Percentiles rank a stretch among this genome's conserved stretches.
These are phyloP conservation scores for Liposcelis brunnea DNA, from an alignment of 2,888 invertebrate genomes.

Conservation along the genomic window DNA sequence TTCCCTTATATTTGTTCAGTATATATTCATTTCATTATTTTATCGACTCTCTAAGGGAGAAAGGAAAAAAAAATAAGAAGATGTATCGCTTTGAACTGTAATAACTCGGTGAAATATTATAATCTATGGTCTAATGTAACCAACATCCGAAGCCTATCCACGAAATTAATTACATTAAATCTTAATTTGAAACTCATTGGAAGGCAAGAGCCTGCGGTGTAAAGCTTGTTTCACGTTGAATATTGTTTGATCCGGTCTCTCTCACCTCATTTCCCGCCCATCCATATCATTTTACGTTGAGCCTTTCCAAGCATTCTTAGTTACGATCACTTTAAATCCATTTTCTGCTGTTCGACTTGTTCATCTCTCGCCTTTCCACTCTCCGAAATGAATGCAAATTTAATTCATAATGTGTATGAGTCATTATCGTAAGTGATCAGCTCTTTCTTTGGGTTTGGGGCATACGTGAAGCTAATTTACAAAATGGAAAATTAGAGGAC, in stretches of 20 bases:
- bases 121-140: no score
- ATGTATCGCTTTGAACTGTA: no score
- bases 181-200: slow-evolving; percentile 6
- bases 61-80: not conserved
- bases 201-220: slow-evolving; percentile 2
- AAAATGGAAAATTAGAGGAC: not conserved
- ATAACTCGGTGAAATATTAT: no score
- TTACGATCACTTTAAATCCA: no score
- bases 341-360: no score
- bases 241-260: no score
- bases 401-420: slow-evolving; percentile 4
- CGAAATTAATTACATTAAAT: slow-evolving; percentile 5
- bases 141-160: not conserved
- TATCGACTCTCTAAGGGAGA: not conserved
- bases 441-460: not conserved
- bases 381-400: slow-evolving; percentile 1
- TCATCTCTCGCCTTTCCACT: not conserved
- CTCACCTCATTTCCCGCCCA: no score
- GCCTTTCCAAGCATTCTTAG: no score
- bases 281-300: no score
- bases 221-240: no score
- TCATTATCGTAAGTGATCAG: slow-evolving; percentile 6
- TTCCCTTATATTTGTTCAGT: not conserved
- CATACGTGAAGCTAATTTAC: slow-evolving; percentile 1
- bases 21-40: not conserved